Conservation (phyloP, 2,888 invertebrate species). For the Acanthosepion lycidas region DNA sequence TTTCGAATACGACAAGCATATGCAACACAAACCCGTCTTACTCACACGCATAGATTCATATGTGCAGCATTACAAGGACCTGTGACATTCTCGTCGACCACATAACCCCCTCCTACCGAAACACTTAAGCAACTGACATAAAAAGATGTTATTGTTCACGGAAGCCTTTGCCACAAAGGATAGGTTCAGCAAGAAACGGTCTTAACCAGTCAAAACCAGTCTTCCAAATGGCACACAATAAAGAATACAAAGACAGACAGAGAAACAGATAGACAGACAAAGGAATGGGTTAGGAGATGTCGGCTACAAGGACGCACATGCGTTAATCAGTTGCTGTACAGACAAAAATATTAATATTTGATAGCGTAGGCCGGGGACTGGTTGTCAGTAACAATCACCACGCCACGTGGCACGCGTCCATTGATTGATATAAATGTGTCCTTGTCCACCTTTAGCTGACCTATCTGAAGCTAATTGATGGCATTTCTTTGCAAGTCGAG, state of each 20-base stretch:
- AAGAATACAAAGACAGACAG: not conserved
- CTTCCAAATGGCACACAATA: not conserved
- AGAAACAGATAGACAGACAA: not conserved
- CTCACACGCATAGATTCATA: no score
- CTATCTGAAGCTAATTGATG: not conserved
- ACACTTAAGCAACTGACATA: not conserved
- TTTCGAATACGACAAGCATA: no score
- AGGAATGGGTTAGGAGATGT: not conserved
- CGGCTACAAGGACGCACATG: not conserved
- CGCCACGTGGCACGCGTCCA: not conserved
- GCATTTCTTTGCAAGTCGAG: not conserved
- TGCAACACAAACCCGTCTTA: no score
- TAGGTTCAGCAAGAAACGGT: no score
- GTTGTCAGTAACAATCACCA: not conserved
- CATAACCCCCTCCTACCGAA: not conserved
- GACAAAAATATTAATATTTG: constrained; percentile 25
- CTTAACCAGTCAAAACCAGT: not conserved
- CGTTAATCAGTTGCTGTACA: not conserved
- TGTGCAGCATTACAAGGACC: not conserved
- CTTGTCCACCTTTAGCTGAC: not conserved
- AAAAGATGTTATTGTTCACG: not conserved
- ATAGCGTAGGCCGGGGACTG: not conserved
- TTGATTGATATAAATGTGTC: constrained; percentile 33
- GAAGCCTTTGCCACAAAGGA: not conserved
- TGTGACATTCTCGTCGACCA: not conserved